Evolutionary conservation across 2,888 invertebrate species (phyloP), one percentile per base, ranked within the genome.

Genomic region (Phyllotreta striolata): DNA sequence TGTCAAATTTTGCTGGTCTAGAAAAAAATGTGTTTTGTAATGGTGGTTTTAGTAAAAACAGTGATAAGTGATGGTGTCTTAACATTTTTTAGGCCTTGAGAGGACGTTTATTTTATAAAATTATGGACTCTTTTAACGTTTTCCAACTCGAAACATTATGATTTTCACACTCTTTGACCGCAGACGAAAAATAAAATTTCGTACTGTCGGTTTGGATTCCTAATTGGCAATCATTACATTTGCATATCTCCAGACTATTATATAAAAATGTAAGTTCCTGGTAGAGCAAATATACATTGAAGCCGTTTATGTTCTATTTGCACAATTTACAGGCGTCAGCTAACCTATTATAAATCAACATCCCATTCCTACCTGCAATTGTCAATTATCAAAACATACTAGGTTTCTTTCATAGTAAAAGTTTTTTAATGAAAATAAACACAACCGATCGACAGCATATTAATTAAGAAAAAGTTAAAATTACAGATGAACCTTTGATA

Each of bases 111-210:
- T 54, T 60, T 58, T 60, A 63, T 44, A 51, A 60, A 64, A 64
- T 55, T 60, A 70, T 70, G 67, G 40, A 67, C 64, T 62, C 47
- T 64, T 70, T 65, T 55, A 62, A 40, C 46, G 41, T 37, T 49
- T 58, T 57, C 35, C 47, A 40, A 47, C 47, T 62, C 40, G 41
- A 47, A 55, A 46, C 72, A 76, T 72, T 73, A 77, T 77, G 76
- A 70, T 73, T 69, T 67, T 73, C 69, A 72, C 70, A 70, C 71
- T 70, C 43, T 70, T 72, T 68, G 67, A 73, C 68, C 71, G 73
- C 70, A 76, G 74, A 67, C 76, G 75, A 71, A 76, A 76, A 74
- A 73, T 74, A 52, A 76, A 74, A 75, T 73, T 73, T 72, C 73
- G 72, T 72, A 69, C 73, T 72, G 73, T 70, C 70, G 72, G 71